Percentiles rank a stretch among this genome's conserved stretches.
These are phyloP conservation scores for Meloe dianella DNA, from an alignment of 2,888 invertebrate species.

Conservation along the genomic window DNA sequence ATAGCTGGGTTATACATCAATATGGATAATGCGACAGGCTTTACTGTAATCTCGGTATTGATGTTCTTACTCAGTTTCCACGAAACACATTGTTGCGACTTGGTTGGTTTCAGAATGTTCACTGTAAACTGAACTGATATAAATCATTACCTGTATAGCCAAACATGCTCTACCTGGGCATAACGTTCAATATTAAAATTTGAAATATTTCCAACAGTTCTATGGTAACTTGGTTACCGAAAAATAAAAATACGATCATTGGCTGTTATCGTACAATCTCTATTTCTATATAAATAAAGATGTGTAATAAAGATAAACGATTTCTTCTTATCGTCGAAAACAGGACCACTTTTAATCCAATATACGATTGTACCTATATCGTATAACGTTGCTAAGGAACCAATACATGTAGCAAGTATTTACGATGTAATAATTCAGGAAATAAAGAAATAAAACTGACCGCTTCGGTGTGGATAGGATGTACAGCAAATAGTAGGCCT, in stretches of 20 bases:
- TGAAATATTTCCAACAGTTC: not conserved
- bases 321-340: not conserved
- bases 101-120: slow-evolving; percentile 39
- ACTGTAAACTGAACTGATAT: slow-evolving; percentile 28
- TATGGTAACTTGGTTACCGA: too few relatives aligned
- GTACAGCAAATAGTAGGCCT: slow-evolving; percentile 80
- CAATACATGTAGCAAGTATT: slow-evolving; percentile 39
- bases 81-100: slow-evolving; percentile 44
- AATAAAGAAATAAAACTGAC: slow-evolving; percentile 65
- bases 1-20: slow-evolving; percentile 47
- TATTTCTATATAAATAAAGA: slow-evolving; percentile 19
- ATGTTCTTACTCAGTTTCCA: slow-evolving; percentile 44
- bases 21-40: slow-evolving; percentile 49
- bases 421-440: slow-evolving; percentile 38
- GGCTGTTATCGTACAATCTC: too few relatives aligned
- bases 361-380: slow-evolving; percentile 6
- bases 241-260: too few relatives aligned
- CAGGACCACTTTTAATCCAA: slow-evolving; percentile 27
- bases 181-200: slow-evolving; percentile 23
- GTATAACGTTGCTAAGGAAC: slow-evolving; percentile 22
- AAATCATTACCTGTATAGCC: slow-evolving; percentile 37
- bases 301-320: slow-evolving; percentile 2
- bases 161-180: not conserved
- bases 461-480: slow-evolving; percentile 90
- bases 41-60: slow-evolving; percentile 52